These are phyloP conservation scores for Lepeophtheirus nordmannii DNA, from an alignment of 2,888 invertebrate genomes.

Conservation along the genomic window DNA sequence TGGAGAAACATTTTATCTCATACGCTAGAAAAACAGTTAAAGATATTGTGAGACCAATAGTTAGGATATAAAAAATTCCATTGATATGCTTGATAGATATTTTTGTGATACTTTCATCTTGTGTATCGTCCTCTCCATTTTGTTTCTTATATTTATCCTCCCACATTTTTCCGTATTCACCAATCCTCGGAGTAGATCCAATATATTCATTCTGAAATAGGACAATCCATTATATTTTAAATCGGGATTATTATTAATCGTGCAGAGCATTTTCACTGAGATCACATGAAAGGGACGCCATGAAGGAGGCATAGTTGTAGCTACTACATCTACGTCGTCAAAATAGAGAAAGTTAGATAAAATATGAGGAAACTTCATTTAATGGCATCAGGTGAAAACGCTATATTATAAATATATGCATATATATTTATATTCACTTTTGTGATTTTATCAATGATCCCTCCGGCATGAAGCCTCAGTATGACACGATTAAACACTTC, in stretches of 20 bases:
- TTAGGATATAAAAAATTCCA: background rate
- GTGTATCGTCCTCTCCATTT: background rate
- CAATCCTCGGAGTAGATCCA: background rate
- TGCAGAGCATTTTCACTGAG: too few relatives aligned
- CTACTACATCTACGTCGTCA: too few relatives aligned
- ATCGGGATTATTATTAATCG: too few relatives aligned
- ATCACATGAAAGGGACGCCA: too few relatives aligned
- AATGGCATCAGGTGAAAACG: too few relatives aligned
- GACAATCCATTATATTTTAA: background rate
- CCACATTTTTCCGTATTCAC: background rate
- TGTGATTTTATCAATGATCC: slow-evolving; percentile 11
- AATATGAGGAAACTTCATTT: too few relatives aligned
- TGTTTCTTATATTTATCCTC: background rate
- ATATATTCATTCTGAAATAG: background rate
- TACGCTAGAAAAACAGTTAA: background rate
- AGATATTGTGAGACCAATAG: background rate
- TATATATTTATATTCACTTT: background rate
- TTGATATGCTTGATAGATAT: background rate
- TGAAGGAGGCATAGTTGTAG: too few relatives aligned
- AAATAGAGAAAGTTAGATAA: too few relatives aligned
- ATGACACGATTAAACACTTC: background rate
- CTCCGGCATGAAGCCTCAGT: background rate
- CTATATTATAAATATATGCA: too few relatives aligned
- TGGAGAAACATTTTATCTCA: background rate
- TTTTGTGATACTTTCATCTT: background rate